Evolutionary conservation across 2,888 invertebrate genomes (phyloP).

Genomic region (Melipona beecheii): DNA sequence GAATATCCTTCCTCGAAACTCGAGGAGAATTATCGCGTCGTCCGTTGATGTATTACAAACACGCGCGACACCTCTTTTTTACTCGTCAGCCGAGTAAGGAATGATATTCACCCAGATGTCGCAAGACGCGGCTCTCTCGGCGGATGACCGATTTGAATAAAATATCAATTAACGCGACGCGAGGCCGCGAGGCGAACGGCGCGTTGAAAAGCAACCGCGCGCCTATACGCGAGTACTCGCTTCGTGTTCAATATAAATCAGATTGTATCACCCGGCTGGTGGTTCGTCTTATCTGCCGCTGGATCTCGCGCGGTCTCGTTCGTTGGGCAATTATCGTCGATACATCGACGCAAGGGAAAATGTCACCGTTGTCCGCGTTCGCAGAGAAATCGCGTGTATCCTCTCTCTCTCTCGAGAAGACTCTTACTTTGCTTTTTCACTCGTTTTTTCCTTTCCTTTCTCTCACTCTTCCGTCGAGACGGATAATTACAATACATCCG

Average conservation of each 20-base stretch:
- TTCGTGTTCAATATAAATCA: constrained; percentile 81
- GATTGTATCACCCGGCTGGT: constrained; percentile 78
- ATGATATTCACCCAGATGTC: constrained; percentile 31
- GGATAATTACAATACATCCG: constrained; percentile 62
- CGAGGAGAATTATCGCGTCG: not conserved
- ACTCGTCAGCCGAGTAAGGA: not conserved
- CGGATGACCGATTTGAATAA: constrained; percentile 72
- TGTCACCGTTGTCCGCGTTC: constrained; percentile 73
- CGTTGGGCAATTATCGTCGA: constrained; percentile 80
- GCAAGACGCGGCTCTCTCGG: constrained; percentile 12
- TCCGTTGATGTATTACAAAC: not conserved
- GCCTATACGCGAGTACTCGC: constrained; percentile 57
- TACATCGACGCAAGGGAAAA: constrained; percentile 79
- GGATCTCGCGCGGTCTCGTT: constrained; percentile 73
- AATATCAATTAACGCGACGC: constrained; percentile 75
- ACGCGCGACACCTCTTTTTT: not conserved
- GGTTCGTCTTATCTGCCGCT: constrained; percentile 73
- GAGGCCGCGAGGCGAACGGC: constrained; percentile 53
- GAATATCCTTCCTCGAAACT: not conserved
- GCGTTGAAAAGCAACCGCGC: constrained; percentile 57
- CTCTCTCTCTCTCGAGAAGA: not conserved
- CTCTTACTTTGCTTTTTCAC: not conserved
- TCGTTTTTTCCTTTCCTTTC: not conserved
- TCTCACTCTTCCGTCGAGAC: not conserved
- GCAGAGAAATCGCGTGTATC: constrained; percentile 27